A percentile compares a stretch with the other conserved stretches of the same genome.
These are phyloP conservation scores for Monopterus albus DNA, from an alignment of 2,113 vertebrate species.

Conservation along the genomic window DNA sequence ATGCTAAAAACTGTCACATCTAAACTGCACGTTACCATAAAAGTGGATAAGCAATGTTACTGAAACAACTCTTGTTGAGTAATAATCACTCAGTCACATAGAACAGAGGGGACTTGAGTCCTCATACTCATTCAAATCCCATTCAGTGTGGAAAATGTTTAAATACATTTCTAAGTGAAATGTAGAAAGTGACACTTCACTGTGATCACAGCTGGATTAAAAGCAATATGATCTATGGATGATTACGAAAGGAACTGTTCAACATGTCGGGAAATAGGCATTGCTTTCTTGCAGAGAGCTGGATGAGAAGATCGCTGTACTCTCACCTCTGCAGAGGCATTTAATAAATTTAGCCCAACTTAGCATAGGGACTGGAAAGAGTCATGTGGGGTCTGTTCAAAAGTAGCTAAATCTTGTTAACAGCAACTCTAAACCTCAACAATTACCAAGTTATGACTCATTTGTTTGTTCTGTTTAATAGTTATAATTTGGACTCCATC, in stretches of 20 bases:
- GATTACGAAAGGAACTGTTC: not conserved
- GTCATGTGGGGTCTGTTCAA: not conserved
- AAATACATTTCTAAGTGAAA: not conserved
- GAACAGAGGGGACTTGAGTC: not conserved
- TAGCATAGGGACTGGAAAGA: not conserved
- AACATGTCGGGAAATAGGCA: too few relatives aligned
- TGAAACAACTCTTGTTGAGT: slow-evolving; percentile 13
- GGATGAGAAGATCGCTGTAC: too few relatives aligned
- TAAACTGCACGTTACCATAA: slow-evolving; percentile 39
- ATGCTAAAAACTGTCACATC: slow-evolving; percentile 33
- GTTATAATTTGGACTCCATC: too few relatives aligned
- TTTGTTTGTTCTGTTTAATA: not conserved
- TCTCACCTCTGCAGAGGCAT: not conserved
- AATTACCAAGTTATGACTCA: not conserved
- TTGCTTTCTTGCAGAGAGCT: too few relatives aligned
- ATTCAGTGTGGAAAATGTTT: not conserved
- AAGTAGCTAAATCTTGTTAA: not conserved
- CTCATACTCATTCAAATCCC: not conserved
- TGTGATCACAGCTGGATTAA: slow-evolving; percentile 1
- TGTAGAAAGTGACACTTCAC: not conserved
- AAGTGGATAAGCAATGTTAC: slow-evolving; percentile 39
- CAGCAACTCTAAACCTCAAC: not conserved
- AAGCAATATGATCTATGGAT: not conserved
- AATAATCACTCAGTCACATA: slow-evolving; percentile 1
- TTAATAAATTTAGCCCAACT: slow-evolving; percentile 4